A percentile compares a stretch with the other conserved stretches of the same genome.
Conservation (phyloP, 2,888 invertebrate genomes). For the Lithodes maja region DNA sequence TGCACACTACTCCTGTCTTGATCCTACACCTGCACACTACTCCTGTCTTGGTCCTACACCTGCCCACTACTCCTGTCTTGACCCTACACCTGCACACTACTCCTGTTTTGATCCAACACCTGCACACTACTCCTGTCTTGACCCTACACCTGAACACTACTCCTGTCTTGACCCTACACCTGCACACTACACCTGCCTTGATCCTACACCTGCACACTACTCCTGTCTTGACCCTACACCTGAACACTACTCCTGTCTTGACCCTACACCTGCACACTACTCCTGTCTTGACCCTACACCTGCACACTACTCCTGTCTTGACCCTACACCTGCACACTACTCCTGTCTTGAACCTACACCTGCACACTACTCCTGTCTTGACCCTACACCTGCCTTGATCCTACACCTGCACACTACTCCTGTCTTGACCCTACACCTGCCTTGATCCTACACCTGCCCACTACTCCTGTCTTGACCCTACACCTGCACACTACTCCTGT, state of each 20-base stretch:
- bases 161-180: background rate
- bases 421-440: too few species aligned
- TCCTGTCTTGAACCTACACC: background rate
- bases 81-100: background rate
- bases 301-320: background rate
- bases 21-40: too few species aligned
- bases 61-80: background rate
- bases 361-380: too few species aligned
- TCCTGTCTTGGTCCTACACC: background rate
- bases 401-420: too few species aligned
- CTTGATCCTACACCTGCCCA: too few species aligned
- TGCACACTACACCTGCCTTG: background rate
- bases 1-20: too few species aligned
- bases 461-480: too few species aligned
- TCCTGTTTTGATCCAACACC: too few species aligned
- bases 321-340: background rate
- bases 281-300: too few species aligned
- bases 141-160: background rate
- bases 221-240: background rate
- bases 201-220: background rate
- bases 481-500: too few species aligned
- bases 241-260: background rate
- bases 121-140: too few species aligned
- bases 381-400: too few species aligned
- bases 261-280: background rate